Conservation (phyloP, 2,113 vertebrate species). For the Rafetus swinhoei region DNA sequence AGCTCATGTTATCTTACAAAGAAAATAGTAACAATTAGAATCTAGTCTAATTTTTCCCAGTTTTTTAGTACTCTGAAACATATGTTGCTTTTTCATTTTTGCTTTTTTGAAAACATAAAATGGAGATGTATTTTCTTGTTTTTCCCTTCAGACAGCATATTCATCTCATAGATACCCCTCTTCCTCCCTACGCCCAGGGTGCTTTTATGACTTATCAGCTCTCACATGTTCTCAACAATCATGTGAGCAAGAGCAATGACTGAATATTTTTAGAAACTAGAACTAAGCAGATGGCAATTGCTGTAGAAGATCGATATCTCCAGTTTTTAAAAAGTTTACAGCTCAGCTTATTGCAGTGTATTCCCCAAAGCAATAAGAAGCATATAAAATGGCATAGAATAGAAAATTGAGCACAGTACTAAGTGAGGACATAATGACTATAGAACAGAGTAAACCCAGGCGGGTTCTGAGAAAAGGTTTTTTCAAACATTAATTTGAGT, state of each 20-base stretch:
- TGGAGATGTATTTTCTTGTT: conserved; percentile 42
- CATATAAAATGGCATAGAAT: conserved; percentile 12
- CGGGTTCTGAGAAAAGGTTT: neutral
- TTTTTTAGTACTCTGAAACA: neutral
- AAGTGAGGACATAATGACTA: neutral
- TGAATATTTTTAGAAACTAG: conserved; percentile 55
- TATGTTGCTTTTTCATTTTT: neutral
- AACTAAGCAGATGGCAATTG: conserved; percentile 46
- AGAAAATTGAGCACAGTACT: neutral
- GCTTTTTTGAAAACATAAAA: conserved; percentile 38
- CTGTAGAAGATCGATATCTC: conserved; percentile 58
- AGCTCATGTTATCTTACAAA: conserved; percentile 24
- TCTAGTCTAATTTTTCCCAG: neutral
- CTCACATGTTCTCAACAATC: conserved; percentile 71
- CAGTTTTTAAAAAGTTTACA: conserved; percentile 56
- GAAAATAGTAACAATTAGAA: neutral
- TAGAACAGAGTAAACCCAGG: neutral
- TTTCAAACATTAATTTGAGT: conserved; percentile 44
- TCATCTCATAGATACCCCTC: conserved; percentile 62
- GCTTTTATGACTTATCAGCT: conserved; percentile 72
- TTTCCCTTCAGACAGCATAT: conserved; percentile 71
- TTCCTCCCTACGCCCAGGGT: conserved; percentile 59
- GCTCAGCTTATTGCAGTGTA: conserved; percentile 34
- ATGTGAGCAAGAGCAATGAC: conserved; percentile 64
- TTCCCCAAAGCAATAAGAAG: conserved; percentile 39